These are phyloP conservation scores for Sebastes glaucus DNA, from an alignment of 2,797 vertebrate genomes.

Conservation along the genomic window DNA sequence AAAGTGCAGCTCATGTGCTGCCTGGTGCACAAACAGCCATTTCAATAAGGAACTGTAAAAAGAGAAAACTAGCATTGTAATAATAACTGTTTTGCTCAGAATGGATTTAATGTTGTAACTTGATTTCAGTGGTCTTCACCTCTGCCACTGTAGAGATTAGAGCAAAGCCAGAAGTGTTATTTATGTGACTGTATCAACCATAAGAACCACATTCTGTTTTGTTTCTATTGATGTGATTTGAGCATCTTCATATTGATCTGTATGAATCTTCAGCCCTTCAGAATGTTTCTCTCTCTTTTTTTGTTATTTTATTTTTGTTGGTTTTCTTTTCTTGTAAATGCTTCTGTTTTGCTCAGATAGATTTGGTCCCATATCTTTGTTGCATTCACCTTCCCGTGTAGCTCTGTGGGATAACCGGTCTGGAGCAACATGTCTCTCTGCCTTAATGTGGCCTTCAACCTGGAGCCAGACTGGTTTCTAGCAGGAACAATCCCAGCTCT, in stretches of 20 bases:
- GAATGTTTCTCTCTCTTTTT: background rate
- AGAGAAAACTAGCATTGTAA: background rate
- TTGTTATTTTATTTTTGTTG: background rate
- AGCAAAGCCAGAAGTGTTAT: slow-evolving; percentile 27
- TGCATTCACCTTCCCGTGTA: background rate
- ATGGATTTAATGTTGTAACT: background rate
- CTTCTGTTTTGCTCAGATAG: slow-evolving; percentile 17
- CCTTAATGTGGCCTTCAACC: slow-evolving; percentile 57
- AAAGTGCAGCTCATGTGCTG: background rate
- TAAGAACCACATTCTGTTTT: slow-evolving; percentile 2
- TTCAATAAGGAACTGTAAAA: slow-evolving; percentile 19
- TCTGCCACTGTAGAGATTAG: background rate
- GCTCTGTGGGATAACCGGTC: slow-evolving; percentile 19
- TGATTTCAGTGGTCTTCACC: background rate
- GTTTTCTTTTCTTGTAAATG: background rate
- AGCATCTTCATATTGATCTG: background rate
- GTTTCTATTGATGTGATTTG: background rate
- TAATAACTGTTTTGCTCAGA: background rate
- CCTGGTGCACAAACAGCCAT: background rate
- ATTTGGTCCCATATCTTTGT: slow-evolving; percentile 2
- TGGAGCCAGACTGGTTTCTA: slow-evolving; percentile 38
- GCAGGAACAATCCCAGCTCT: slow-evolving; percentile 20
- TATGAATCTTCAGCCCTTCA: background rate
- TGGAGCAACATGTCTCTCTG: slow-evolving; percentile 17
- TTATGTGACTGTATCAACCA: slow-evolving; percentile 11